Base-by-base conservation (phyloP, 2,888 invertebrate genomes). In the Tridacna crocea region DNA sequence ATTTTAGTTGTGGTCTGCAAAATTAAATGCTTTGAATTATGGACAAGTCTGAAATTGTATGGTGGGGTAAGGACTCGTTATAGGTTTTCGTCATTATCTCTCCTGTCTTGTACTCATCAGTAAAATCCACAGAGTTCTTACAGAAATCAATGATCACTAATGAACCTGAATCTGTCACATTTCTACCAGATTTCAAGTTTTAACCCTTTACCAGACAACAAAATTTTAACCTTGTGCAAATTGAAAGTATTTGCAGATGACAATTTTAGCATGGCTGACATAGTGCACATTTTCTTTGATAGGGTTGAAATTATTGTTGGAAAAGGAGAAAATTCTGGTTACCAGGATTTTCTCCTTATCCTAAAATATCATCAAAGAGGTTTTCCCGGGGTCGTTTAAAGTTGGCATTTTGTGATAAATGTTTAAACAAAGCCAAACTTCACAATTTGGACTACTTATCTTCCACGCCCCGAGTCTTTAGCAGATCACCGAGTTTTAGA, bases 101-200 rank as follows among this genome's bases (percentile, higher is more conserved):
- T 24, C 15, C 24, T 26, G 63, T 27, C 63, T 26, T 26, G 27
- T 27, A 63, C 63, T 63, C 24, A 63, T 63, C 63, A 63, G 63
- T 26, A 19, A 63, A 22, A 63, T 61, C 24, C 61, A n/a, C n/a
- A 26, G 11, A 63, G 63, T 26, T 24, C 27, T 63, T 63, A 63
- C 27, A 63, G 24, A 63, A 63, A 63, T 63, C 63, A 63, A 63
- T 63, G 63, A 63, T 4, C 15, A 63, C 63, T 63, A 27, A 63
- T 63, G 63, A 26, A 63, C 27, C 63, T 63, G n/a, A 60, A 10
- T 22, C 24, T 60, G 60, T 60, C 60, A 60, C 22, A 15, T 60
- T 24, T 22, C n/a, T 15, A 22, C 60, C 60, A 60, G 12, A n/a
- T 55, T 17, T 55, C 55, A 55, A 19, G 4, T n/a, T 4, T 22